Percentiles rank a stretch among this genome's conserved stretches.
Evolutionary conservation across 1,140 invertebrate genomes (phyloP).

Genomic region (Ostrea denselamellosa): DNA sequence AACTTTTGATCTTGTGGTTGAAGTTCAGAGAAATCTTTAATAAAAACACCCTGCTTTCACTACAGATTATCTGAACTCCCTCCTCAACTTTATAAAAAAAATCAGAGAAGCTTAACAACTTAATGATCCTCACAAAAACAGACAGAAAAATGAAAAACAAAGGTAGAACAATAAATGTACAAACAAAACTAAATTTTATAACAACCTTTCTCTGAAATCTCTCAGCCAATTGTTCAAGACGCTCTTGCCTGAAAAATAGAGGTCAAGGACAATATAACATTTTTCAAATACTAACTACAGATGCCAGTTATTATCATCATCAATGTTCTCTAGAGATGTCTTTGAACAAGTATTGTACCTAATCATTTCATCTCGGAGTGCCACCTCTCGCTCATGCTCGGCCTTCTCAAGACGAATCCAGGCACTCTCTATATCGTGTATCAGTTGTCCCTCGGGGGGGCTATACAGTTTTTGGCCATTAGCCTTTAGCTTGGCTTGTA

Average conservation of each 20-base stretch:
- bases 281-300: background rate
- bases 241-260: slow-evolving; percentile 85
- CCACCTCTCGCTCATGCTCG: slow-evolving; percentile 95
- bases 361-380: slow-evolving; percentile 92
- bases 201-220: slow-evolving; percentile 82
- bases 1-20: no score
- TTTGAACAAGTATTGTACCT: slow-evolving; percentile 76
- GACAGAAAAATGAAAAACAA: no score
- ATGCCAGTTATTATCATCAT: no score
- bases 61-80: no score
- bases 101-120: no score
- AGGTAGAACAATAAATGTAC: background rate
- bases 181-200: background rate
- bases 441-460: slow-evolving; percentile 89
- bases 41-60: no score
- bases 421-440: slow-evolving; percentile 94
- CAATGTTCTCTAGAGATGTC: no score
- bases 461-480: slow-evolving; percentile 92
- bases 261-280: background rate
- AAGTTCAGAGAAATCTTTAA: no score
- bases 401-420: slow-evolving; percentile 96
- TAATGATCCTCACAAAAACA: no score
- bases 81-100: no score
- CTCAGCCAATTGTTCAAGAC: slow-evolving; percentile 95
- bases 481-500: slow-evolving; percentile 97